phyloP scores from a whole-genome alignment of 2,888 invertebrate species.

The Sceliomorpha sp. region DNA sequence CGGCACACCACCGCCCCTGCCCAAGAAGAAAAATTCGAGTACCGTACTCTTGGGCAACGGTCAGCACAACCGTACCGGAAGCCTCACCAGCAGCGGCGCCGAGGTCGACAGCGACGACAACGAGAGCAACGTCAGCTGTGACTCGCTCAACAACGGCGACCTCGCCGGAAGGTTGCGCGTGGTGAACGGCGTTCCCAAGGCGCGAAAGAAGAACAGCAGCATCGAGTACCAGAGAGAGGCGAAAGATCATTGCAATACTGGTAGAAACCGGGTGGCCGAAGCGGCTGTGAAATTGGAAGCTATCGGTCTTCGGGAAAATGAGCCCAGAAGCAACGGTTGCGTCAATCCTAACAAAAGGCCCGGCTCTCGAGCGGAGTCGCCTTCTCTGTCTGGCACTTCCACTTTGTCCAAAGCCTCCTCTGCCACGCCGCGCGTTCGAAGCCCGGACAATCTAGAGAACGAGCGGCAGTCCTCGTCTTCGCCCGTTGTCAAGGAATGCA shows the following conservation, averaged over 20 bases:
- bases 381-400: no score
- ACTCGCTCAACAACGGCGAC: conserved; percentile 89
- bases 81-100: conserved; percentile 84
- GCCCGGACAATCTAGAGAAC: conserved; percentile 25
- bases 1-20: conserved; percentile 86
- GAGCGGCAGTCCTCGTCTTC: conserved; percentile 67
- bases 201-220: no score
- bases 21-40: conserved; percentile 84
- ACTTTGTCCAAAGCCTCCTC: no score
- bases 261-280: neutral
- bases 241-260: no score
- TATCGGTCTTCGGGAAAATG: conserved; percentile 68
- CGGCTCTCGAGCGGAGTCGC: no score
- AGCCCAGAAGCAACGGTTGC: no score
- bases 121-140: conserved; percentile 89
- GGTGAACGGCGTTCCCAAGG: no score
- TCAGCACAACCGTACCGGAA: conserved; percentile 82
- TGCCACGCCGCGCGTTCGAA: no score
- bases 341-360: no score
- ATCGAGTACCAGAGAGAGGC: conserved; percentile 79
- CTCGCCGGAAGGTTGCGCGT: conserved; percentile 80
- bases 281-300: conserved; percentile 19
- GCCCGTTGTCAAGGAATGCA: conserved; percentile 85
- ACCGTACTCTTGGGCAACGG: conserved; percentile 69
- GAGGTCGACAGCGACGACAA: conserved; percentile 87